phyloP scores from a whole-genome alignment of 2,888 invertebrate species.

The Drosophila borborema region DNA sequence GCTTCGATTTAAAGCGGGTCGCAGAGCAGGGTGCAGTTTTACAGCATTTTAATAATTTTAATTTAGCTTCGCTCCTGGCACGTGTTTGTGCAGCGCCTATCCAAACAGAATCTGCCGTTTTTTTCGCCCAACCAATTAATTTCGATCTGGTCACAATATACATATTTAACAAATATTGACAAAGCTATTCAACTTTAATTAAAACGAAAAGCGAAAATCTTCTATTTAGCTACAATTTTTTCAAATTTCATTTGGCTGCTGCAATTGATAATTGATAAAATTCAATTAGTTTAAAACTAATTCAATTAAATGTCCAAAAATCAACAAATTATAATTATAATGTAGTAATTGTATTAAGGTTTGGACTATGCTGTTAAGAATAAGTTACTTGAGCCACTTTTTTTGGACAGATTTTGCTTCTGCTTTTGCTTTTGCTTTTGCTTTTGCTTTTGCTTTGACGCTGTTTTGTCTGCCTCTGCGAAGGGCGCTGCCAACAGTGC shows the following conservation, averaged over 20 bases:
- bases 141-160: conserved; percentile 31
- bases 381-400: no score
- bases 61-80: conserved; percentile 29
- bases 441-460: not conserved
- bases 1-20: not conserved
- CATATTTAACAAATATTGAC: conserved; percentile 59
- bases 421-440: no score
- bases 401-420: no score
- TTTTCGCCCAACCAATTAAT: conserved; percentile 54
- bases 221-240: conserved; percentile 12
- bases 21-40: not conserved
- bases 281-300: not conserved
- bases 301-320: not conserved
- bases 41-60: conserved; percentile 41
- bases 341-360: not conserved
- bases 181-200: conserved; percentile 66
- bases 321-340: not conserved
- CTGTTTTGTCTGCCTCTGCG: not conserved
- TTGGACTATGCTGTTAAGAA: not conserved
- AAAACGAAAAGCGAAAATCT: conserved; percentile 47
- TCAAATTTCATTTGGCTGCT: conserved; percentile 7
- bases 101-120: conserved; percentile 45
- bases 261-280: no score
- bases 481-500: conserved; percentile 10
- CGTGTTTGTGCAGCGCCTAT: conserved; percentile 29